Evolutionary conservation across 1,140 invertebrate genomes (phyloP).

Genomic region (Sarcophaga peregrina): DNA sequence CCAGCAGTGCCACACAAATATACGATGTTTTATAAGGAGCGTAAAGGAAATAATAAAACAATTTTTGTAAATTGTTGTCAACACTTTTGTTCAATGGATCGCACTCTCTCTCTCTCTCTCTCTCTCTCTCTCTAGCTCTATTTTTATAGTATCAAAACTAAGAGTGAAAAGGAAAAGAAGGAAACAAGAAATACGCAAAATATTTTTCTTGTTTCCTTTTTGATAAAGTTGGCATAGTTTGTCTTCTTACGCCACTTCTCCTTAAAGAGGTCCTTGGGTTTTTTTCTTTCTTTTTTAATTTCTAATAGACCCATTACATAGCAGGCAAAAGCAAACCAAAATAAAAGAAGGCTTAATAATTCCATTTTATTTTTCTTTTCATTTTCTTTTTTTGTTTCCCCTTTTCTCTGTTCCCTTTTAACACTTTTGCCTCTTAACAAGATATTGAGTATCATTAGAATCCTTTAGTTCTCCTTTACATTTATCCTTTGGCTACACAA

Average conservation of each 20-base stretch:
- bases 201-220: too few relatives aligned
- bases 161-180: not conserved
- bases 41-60: slow-evolving; percentile 35
- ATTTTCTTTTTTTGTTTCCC: too few relatives aligned
- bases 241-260: too few relatives aligned
- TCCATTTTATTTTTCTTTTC: not conserved
- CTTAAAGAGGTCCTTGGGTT: not conserved
- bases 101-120: too few relatives aligned
- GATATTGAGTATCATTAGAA: slow-evolving; percentile 11
- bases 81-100: slow-evolving; percentile 38
- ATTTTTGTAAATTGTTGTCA: slow-evolving; percentile 39
- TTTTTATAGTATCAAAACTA: not conserved
- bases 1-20: not conserved
- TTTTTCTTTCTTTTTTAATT: slow-evolving; percentile 5
- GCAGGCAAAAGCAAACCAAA: not conserved
- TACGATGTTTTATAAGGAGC: not conserved
- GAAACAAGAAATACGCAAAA: too few relatives aligned
- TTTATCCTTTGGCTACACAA: slow-evolving; percentile 13
- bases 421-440: not conserved
- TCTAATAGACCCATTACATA: not conserved
- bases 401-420: not conserved
- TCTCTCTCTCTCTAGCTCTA: not conserved
- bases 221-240: too few relatives aligned
- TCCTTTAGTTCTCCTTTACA: not conserved
- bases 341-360: not conserved